A percentile compares a stretch with the other conserved stretches of the same genome.
phyloP scores from a whole-genome alignment of 2,113 vertebrate genomes.

The Anser brachyrhynchus region DNA sequence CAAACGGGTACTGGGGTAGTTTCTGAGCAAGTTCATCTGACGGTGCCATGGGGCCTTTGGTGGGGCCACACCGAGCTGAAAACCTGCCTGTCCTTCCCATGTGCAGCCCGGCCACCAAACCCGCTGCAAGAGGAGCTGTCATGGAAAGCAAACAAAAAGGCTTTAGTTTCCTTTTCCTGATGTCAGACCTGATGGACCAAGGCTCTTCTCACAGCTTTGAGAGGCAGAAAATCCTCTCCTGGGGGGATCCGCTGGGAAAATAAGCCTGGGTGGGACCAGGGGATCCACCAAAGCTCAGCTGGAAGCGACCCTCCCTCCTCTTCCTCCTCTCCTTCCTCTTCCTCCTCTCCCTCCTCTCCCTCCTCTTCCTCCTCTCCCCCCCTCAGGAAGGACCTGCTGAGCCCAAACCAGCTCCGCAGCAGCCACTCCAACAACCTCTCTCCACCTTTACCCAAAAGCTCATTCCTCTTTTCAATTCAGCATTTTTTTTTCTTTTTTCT shows the following conservation, averaged over 20 bases:
- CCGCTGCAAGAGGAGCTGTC: neutral
- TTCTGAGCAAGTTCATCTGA: neutral
- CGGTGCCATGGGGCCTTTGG: neutral
- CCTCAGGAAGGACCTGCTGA: neutral
- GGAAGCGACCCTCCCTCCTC: rapidly evolving
- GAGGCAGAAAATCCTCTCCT: neutral
- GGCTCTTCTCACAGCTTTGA: neutral
- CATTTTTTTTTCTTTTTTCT: neutral
- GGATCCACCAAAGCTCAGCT: neutral
- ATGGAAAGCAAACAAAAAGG: rapidly evolving
- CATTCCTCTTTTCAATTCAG: neutral
- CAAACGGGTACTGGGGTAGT: neutral
- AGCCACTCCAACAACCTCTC: neutral
- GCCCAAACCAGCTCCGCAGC: neutral
- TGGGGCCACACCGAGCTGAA: neutral
- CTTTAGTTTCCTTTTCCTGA: neutral
- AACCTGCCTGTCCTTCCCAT: neutral
- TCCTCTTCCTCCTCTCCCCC: neutral
- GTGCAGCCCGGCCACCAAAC: neutral
- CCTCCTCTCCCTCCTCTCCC: neutral
- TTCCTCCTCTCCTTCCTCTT: neutral
- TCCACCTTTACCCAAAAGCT: neutral
- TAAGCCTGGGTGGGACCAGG: neutral
- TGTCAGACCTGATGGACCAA: neutral
- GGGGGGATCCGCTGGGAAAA: neutral